These are phyloP conservation scores for Cataglyphis altisquamis DNA, from an alignment of 2,888 invertebrate species.

Conservation along the genomic window DNA sequence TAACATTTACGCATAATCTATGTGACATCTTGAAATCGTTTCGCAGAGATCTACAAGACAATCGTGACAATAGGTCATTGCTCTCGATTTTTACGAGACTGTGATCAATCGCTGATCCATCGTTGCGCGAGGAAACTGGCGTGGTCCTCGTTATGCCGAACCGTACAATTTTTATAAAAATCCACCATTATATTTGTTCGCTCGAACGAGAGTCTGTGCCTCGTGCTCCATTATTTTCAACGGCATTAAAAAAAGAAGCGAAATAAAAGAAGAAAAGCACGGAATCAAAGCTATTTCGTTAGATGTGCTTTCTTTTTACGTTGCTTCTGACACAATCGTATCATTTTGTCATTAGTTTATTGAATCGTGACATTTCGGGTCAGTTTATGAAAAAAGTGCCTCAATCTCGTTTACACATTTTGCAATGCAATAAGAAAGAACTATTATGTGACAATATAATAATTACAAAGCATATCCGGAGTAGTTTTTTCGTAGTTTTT, in stretches of 20 bases:
- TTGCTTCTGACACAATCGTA: slow-evolving; percentile 50
- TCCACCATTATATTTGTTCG: slow-evolving; percentile 57
- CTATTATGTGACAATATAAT: not conserved
- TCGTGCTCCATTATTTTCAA: slow-evolving; percentile 57
- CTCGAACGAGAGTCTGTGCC: slow-evolving; percentile 54
- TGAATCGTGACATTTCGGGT: slow-evolving; percentile 54
- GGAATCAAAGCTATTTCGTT: slow-evolving; percentile 49
- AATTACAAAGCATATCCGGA: not conserved
- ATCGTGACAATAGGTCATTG: slow-evolving; percentile 34
- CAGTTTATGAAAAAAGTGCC: not conserved
- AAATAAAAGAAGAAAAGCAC: not conserved
- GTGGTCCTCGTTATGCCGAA: slow-evolving; percentile 54
- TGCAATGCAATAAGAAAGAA: not conserved
- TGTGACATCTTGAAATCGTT: slow-evolving; percentile 21
- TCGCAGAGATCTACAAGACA: not conserved
- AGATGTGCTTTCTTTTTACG: slow-evolving; percentile 26
- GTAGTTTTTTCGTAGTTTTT: not conserved
- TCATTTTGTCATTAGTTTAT: slow-evolving; percentile 45
- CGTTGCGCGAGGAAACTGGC: slow-evolving; percentile 42
- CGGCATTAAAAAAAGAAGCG: slow-evolving; percentile 46
- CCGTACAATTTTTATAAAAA: slow-evolving; percentile 56
- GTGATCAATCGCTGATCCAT: slow-evolving; percentile 42
- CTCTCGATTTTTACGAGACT: slow-evolving; percentile 54
- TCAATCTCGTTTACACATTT: slow-evolving; percentile 40
- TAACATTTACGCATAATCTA: slow-evolving; percentile 30